phyloP scores from a whole-genome alignment of 2,888 invertebrate genomes.

The Thymelicus acteon region DNA sequence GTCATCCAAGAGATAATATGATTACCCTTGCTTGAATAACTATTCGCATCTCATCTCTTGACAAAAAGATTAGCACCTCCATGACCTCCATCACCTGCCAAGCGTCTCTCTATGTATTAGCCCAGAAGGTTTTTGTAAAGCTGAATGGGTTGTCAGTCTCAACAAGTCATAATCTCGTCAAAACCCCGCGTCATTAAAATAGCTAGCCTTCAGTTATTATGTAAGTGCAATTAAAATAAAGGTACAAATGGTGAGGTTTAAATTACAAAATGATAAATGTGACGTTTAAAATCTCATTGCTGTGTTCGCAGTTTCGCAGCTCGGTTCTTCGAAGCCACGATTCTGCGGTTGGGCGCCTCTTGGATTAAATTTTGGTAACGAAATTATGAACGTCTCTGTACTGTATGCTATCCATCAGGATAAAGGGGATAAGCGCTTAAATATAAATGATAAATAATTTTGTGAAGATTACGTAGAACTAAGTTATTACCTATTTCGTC shows the following conservation, averaged over 20 bases:
- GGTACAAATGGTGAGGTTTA: slow-evolving; percentile 40
- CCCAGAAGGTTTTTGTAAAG: slow-evolving; percentile 8
- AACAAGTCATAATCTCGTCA: slow-evolving; percentile 11
- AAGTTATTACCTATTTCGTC: not conserved
- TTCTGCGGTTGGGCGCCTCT: slow-evolving; percentile 54
- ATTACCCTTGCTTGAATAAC: slow-evolving; percentile 9
- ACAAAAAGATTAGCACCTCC: slow-evolving; percentile 32
- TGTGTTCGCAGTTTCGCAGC: slow-evolving; percentile 37
- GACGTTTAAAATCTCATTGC: slow-evolving; percentile 53
- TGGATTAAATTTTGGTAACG: slow-evolving; percentile 72
- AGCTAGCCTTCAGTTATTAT: slow-evolving; percentile 7
- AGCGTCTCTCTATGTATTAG: slow-evolving; percentile 9
- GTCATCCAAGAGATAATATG: slow-evolving; percentile 1
- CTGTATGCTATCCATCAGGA: slow-evolving; percentile 50
- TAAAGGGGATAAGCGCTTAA: slow-evolving; percentile 43
- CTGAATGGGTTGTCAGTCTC: slow-evolving; percentile 10
- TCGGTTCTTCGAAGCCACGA: slow-evolving; percentile 55
- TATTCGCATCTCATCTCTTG: slow-evolving; percentile 4
- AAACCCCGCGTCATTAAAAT: slow-evolving; percentile 16
- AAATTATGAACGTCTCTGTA: slow-evolving; percentile 60
- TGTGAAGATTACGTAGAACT: slow-evolving; percentile 9
- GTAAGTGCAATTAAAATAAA: slow-evolving; percentile 37
- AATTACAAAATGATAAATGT: slow-evolving; percentile 52
- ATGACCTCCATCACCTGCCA: slow-evolving; percentile 31
- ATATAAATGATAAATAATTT: not conserved